Percentiles rank a stretch among this genome's conserved stretches.
phyloP scores from a whole-genome alignment of 2,888 invertebrate genomes.

The Dryocosmus kuriphilus region DNA sequence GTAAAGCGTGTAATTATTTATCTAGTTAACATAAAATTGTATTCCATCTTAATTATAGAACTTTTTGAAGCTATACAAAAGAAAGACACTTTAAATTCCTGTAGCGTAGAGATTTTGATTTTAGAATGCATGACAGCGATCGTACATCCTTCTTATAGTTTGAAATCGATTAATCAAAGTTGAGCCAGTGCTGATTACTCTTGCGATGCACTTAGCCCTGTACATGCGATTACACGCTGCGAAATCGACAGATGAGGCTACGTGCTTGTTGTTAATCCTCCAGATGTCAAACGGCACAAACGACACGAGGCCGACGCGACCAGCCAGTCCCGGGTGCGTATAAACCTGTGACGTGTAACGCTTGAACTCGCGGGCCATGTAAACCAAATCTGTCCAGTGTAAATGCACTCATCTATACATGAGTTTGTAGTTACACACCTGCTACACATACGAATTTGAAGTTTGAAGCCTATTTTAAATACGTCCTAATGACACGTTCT shows the following conservation, averaged over 20 bases:
- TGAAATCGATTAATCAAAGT: slow-evolving; percentile 72
- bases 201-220: slow-evolving; percentile 73
- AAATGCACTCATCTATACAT: too few relatives aligned
- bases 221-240: slow-evolving; percentile 74
- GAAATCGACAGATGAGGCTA: slow-evolving; percentile 74
- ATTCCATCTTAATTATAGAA: too few relatives aligned
- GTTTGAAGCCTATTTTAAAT: background rate
- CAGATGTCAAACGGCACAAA: slow-evolving; percentile 71
- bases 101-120: background rate
- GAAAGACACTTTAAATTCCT: background rate
- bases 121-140: background rate
- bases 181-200: slow-evolving; percentile 71
- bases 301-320: slow-evolving; percentile 54
- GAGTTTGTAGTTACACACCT: too few relatives aligned
- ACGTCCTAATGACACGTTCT: slow-evolving; percentile 16
- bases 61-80: background rate
- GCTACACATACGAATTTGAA: background rate
- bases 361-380: slow-evolving; percentile 42
- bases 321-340: slow-evolving; percentile 42
- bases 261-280: slow-evolving; percentile 74
- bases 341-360: slow-evolving; percentile 47
- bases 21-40: too few relatives aligned
- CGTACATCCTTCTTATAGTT: slow-evolving; percentile 55
- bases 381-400: slow-evolving; percentile 42
- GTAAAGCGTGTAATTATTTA: too few relatives aligned